Conservation (phyloP, 2,797 vertebrate genomes). For the Anas acuta region DNA sequence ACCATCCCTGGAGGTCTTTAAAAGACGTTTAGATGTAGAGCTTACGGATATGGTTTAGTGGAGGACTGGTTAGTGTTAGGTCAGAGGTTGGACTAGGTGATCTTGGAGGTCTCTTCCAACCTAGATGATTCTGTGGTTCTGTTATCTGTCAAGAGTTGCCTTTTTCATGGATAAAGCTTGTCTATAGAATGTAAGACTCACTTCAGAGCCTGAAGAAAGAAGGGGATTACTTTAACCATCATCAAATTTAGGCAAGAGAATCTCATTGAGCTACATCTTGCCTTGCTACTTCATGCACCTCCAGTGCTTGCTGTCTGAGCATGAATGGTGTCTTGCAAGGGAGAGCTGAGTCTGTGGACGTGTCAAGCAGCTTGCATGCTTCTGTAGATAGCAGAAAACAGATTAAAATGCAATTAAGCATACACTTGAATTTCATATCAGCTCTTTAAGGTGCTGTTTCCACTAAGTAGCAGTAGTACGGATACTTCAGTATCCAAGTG, state of each 20-base stretch:
- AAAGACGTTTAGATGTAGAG: too few relatives aligned
- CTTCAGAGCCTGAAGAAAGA: neutral
- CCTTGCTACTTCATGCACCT: neutral
- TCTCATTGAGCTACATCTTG: neutral
- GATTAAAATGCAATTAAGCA: slow-evolving; percentile 60
- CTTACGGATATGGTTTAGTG: too few relatives aligned
- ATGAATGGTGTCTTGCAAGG: neutral
- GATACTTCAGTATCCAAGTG: neutral
- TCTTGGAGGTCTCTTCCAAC: too few relatives aligned
- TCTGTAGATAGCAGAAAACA: neutral
- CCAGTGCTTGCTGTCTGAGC: neutral
- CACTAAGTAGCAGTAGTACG: neutral
- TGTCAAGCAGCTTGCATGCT: neutral
- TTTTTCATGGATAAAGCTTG: neutral
- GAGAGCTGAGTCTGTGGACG: neutral
- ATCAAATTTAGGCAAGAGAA: neutral
- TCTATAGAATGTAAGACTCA: neutral
- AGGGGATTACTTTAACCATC: neutral
- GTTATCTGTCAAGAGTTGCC: neutral
- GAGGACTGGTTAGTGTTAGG: too few relatives aligned
- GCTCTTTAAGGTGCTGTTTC: slow-evolving; percentile 47
- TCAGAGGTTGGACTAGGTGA: too few relatives aligned
- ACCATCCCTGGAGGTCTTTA: too few relatives aligned
- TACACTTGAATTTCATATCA: slow-evolving; percentile 21
- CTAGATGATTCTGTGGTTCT: too few relatives aligned